Percentiles rank a stretch among this genome's conserved stretches.
Conservation (phyloP, 1,140 invertebrate species). For the Drosophila simulans region DNA sequence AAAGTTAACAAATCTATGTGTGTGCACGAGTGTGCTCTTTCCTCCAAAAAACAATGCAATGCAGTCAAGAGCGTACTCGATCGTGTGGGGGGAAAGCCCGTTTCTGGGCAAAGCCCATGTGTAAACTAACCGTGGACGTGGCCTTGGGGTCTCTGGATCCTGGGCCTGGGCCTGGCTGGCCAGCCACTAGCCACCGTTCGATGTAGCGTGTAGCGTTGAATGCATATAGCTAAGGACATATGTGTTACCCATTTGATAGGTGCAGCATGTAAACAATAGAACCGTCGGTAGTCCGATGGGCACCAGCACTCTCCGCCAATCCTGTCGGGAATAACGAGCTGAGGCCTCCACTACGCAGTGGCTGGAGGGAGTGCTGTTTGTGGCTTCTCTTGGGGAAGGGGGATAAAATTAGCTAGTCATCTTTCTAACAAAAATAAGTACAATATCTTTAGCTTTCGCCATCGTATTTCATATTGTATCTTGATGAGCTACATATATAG, state of each 20-base stretch:
- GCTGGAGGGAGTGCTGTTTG: not conserved
- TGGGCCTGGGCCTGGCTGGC: no score
- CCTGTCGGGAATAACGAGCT: slow-evolving; percentile 4
- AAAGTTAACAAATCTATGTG: slow-evolving; percentile 39
- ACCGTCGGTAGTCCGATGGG: slow-evolving; percentile 26
- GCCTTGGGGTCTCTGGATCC: not conserved
- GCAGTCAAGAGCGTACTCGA: not conserved
- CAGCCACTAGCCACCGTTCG: slow-evolving; percentile 1
- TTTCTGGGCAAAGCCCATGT: no score
- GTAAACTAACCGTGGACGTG: slow-evolving; percentile 5
- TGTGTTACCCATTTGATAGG: slow-evolving; percentile 38
- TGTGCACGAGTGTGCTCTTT: slow-evolving; percentile 16
- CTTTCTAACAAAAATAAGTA: slow-evolving; percentile 65
- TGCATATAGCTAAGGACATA: slow-evolving; percentile 27
- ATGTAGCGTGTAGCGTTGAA: slow-evolving; percentile 26
- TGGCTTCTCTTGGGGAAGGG: slow-evolving; percentile 9
- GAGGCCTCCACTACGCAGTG: not conserved
- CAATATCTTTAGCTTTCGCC: slow-evolving; percentile 25
- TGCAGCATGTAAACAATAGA: slow-evolving; percentile 20
- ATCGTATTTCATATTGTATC: slow-evolving; percentile 41
- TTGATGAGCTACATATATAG: slow-evolving; percentile 79
- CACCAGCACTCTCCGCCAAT: slow-evolving; percentile 13
- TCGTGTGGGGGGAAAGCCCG: not conserved
- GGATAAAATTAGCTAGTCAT: slow-evolving; percentile 71
- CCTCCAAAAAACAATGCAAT: slow-evolving; percentile 7